These are phyloP conservation scores for Tetragonula clypearis DNA, from an alignment of 1,140 invertebrate species.

Conservation along the genomic window DNA sequence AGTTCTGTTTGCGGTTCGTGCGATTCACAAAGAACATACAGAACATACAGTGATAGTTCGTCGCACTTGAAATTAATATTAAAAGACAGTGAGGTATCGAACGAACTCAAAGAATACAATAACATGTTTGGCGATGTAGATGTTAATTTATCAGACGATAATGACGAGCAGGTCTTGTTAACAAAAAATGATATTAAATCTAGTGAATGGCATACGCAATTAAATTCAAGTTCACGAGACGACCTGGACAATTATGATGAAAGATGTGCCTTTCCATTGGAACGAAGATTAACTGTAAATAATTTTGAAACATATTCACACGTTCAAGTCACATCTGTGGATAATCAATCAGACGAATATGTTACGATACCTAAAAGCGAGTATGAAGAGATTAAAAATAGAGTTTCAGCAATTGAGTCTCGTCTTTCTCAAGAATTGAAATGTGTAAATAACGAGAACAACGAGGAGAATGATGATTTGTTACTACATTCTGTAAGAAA, in stretches of 20 bases:
- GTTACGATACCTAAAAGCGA: constrained; percentile 87
- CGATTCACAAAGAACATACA: constrained; percentile 65
- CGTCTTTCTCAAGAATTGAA: constrained; percentile 87
- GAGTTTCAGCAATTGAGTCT: constrained; percentile 87
- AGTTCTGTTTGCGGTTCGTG: constrained; percentile 69
- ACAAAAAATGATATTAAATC: constrained; percentile 32
- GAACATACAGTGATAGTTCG: constrained; percentile 63
- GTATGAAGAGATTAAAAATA: constrained; percentile 88
- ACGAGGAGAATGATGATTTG: constrained; percentile 58
- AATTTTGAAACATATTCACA: constrained; percentile 48
- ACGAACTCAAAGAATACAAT: constrained; percentile 64
- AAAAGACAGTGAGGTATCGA: constrained; percentile 60
- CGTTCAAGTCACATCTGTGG: constrained; percentile 30
- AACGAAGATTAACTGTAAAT: constrained; percentile 47
- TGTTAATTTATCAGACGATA: constrained; percentile 77
- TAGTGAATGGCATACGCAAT: constrained; percentile 36
- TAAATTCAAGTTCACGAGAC: constrained; percentile 46
- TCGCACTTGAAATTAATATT: constrained; percentile 52
- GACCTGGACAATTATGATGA: constrained; percentile 29
- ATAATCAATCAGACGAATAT: constrained; percentile 81
- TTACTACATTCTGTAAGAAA: constrained; percentile 71
- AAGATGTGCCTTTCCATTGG: not conserved
- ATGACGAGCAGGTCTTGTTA: constrained; percentile 57
- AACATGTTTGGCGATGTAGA: constrained; percentile 75
- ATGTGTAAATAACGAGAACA: constrained; percentile 74